Evolutionary conservation across 2,888 invertebrate species (phyloP).

Genomic region (Drosophila borealis): DNA sequence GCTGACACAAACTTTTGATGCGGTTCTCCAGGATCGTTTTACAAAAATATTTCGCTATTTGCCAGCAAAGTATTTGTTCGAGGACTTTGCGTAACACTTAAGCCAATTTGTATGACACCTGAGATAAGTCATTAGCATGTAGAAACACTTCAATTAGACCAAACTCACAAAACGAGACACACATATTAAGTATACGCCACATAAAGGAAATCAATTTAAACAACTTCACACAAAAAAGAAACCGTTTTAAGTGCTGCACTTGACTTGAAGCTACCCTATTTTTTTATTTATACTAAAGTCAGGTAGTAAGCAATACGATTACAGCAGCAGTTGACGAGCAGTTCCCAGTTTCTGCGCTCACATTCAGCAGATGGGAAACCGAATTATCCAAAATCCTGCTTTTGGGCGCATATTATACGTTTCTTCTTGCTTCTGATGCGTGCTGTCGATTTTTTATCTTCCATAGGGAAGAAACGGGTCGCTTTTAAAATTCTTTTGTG

Average conservation of each 20-base stretch:
- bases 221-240: not conserved
- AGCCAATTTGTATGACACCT: not conserved
- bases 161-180: slow-evolving; percentile 3
- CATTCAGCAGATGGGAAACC: too few species aligned
- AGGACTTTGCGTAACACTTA: slow-evolving; percentile 85
- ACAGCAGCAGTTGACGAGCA: too few species aligned
- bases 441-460: too few species aligned
- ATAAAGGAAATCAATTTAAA: slow-evolving; percentile 18
- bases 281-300: too few species aligned
- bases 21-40: slow-evolving; percentile 88
- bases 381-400: too few species aligned
- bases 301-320: too few species aligned
- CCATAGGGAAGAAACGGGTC: too few species aligned
- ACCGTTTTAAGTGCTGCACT: not conserved
- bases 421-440: too few species aligned
- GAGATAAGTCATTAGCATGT: slow-evolving; percentile 8
- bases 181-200: slow-evolving; percentile 15
- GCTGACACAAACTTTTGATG: slow-evolving; percentile 88
- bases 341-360: too few species aligned
- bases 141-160: not conserved
- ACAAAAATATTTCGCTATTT: slow-evolving; percentile 88
- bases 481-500: too few species aligned
- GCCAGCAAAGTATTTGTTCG: slow-evolving; percentile 88
- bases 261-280: not conserved
- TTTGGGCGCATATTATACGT: too few species aligned